Evolutionary conservation across 2,888 invertebrate genomes (phyloP).

Genomic region (Erebia palarica): DNA sequence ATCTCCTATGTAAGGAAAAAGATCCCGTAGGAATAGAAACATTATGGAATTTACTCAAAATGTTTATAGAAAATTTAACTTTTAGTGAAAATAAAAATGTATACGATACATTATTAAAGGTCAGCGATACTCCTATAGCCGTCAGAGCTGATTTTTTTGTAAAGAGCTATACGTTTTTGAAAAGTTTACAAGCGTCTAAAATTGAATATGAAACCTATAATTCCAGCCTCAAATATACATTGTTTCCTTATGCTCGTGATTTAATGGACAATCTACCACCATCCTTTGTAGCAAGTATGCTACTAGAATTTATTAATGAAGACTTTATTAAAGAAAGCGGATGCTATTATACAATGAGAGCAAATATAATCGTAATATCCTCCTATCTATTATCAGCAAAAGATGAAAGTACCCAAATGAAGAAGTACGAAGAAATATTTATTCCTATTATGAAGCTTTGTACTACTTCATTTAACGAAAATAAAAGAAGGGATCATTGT

Average conservation of each 20-base stretch:
- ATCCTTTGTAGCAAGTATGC: conserved; percentile 52
- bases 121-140: conserved; percentile 49
- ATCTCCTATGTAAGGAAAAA: conserved; percentile 55
- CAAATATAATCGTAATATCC: conserved; percentile 48
- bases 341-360: conserved; percentile 24
- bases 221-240: conserved; percentile 34
- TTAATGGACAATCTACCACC: conserved; percentile 54
- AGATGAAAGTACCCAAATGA: conserved; percentile 51
- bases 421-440: conserved; percentile 53
- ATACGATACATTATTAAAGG: conserved; percentile 51
- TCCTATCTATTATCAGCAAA: conserved; percentile 53
- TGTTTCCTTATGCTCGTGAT: conserved; percentile 48
- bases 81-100: conserved; percentile 59
- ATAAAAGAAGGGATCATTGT: conserved; percentile 32
- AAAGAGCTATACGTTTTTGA: conserved; percentile 57
- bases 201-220: conserved; percentile 43
- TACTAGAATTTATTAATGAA: conserved; percentile 52
- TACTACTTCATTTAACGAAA: conserved; percentile 49
- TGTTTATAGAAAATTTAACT: conserved; percentile 59
- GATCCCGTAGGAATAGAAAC: conserved; percentile 46
- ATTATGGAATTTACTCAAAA: conserved; percentile 55
- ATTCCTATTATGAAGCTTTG: conserved; percentile 52
- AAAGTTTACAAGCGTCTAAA: conserved; percentile 46
- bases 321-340: conserved; percentile 44
- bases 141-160: conserved; percentile 54